Conservation (phyloP, 2,888 invertebrate species). For the Drosophila fulvimacula region DNA sequence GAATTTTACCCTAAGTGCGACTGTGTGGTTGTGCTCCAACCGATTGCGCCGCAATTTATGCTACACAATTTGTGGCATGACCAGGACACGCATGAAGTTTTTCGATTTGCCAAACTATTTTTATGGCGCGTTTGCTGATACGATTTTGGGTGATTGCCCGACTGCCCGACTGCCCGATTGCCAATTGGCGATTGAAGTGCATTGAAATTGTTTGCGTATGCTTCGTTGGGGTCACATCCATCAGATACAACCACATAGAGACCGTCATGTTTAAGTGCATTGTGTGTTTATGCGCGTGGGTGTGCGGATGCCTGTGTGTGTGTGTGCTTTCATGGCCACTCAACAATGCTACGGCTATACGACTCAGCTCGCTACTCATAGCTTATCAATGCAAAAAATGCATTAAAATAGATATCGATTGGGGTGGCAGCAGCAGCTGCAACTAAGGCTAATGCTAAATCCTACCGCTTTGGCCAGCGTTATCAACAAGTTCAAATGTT, state of each 20-base stretch:
- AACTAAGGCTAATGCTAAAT: conserved; percentile 12
- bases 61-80: conserved; percentile 55
- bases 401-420: conserved; percentile 74
- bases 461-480: conserved; percentile 56
- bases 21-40: conserved; percentile 29
- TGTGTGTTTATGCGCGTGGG: conserved; percentile 4
- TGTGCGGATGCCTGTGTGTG: conserved; percentile 15
- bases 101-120: conserved; percentile 68
- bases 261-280: conserved; percentile 57
- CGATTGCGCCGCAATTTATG: conserved; percentile 63
- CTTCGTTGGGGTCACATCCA: conserved; percentile 61
- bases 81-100: conserved; percentile 49
- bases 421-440: conserved; percentile 9
- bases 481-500: conserved; percentile 67
- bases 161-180: conserved; percentile 36
- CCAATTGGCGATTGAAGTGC: conserved; percentile 47
- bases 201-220: conserved; percentile 65
- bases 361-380: conserved; percentile 1
- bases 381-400: conserved; percentile 62
- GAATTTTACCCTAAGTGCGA: conserved; percentile 13
- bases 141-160: conserved; percentile 39
- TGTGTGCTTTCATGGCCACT: conserved; percentile 39
- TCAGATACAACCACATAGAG: conserved; percentile 38
- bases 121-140: conserved; percentile 36
- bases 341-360: conserved; percentile 34